Base-by-base conservation (phyloP, 2,797 vertebrate genomes). In the Sparus aurata region DNA sequence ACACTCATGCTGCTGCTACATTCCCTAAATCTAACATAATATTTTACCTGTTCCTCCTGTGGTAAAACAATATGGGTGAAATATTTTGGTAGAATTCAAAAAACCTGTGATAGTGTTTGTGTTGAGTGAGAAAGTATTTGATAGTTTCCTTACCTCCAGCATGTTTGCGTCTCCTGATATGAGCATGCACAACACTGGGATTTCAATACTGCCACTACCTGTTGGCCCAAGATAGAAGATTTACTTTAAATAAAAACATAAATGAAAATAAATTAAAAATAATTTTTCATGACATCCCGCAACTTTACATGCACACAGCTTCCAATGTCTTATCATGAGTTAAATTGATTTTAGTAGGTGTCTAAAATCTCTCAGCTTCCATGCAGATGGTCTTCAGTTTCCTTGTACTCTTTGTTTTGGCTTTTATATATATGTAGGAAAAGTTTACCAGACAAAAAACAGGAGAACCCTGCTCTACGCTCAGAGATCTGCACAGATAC, bases 181-280 rank as follows among this genome's bases (percentile, higher is more conserved):
- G 17, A 97, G 92, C 87, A 97, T 91, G 43, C 97, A 96, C 59
- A 97, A 87, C 46, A 97, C 97, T 0, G 97, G 97, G 73, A 97
- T 97, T 82, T 97, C 96, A 70, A 97, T 97, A 52, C 84, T 95
- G 54, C 96, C 96, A 41, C 94, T 95, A 5, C 96, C 97, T 97
- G 91, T 62, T 64, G 60, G 30, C 47, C 38, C 73, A 62, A 66
- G 20, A 68, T 1, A 12, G 12, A 10, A 34, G 3, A 50, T n/a
- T n/a, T n/a, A n/a, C n/a, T n/a, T n/a, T n/a, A n/a, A n/a, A n/a
- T n/a, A n/a, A n/a, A n/a, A n/a, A n/a, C n/a, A n/a, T n/a, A n/a
- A n/a, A n/a, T n/a, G n/a, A n/a, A n/a, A n/a, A n/a, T n/a, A n/a
- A n/a, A n/a, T n/a, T n/a, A n/a, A n/a, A 17, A 13, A 8, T 49